Percentiles rank a stretch among this genome's conserved stretches.
Evolutionary conservation across 2,797 vertebrate genomes (phyloP).

Genomic region (Myotis planiceps): DNA sequence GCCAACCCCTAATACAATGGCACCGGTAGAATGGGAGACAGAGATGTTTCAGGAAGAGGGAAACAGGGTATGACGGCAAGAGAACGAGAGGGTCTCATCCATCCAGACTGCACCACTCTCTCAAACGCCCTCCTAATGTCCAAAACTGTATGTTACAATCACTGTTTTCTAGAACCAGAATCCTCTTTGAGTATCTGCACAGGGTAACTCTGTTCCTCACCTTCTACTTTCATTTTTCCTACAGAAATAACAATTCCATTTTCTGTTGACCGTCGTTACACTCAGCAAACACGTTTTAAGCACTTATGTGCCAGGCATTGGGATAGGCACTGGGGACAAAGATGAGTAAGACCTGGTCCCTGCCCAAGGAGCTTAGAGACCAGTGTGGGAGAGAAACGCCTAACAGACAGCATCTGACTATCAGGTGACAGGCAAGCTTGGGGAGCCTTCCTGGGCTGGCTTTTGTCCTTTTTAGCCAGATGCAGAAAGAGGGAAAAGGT

Average conservation of each 20-base stretch:
- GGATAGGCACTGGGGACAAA: neutral
- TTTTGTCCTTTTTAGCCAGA: neutral
- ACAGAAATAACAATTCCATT: neutral
- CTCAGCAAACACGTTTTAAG: neutral
- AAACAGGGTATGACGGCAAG: neutral
- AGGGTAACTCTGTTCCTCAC: neutral
- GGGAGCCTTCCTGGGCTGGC: neutral
- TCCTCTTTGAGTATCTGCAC: neutral
- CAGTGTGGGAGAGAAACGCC: rapidly evolving
- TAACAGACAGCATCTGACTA: neutral
- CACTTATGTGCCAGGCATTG: neutral
- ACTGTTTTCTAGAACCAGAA: neutral
- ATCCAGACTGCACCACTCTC: neutral
- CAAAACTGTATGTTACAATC: neutral
- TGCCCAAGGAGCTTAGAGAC: neutral
- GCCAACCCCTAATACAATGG: neutral
- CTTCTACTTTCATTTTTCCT: neutral
- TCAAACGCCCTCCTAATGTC: neutral
- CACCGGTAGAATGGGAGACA: neutral
- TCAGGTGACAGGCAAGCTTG: neutral
- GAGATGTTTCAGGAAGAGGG: neutral
- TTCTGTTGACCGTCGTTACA: neutral
- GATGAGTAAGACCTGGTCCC: neutral
- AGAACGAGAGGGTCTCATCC: neutral
- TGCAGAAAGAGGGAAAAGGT: neutral